Conservation (phyloP, 2,888 invertebrate genomes). For the Mechanitis mazaeus region DNA sequence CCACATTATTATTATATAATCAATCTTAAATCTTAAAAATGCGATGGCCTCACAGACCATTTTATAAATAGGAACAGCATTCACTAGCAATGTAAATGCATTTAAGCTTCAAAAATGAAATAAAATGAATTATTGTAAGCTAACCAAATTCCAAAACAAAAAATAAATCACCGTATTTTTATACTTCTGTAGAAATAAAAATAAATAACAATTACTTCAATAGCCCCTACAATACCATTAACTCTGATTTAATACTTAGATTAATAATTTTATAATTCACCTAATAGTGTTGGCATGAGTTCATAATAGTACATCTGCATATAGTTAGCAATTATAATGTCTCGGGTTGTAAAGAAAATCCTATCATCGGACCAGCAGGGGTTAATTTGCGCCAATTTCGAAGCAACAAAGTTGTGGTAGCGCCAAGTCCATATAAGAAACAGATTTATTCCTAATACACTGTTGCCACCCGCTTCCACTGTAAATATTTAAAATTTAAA, state of each 20-base stretch:
- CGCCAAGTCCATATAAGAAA: slow-evolving; percentile 43
- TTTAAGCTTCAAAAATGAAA: too few relatives aligned
- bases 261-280: slow-evolving; percentile 30
- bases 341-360: slow-evolving; percentile 40
- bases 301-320: slow-evolving; percentile 43
- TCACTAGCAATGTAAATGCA: too few relatives aligned
- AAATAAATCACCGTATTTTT: too few relatives aligned
- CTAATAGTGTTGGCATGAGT: slow-evolving; percentile 37
- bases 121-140: too few relatives aligned
- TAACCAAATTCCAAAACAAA: too few relatives aligned
- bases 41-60: too few relatives aligned
- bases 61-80: too few relatives aligned
- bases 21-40: too few relatives aligned
- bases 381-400: slow-evolving; percentile 35
- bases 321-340: slow-evolving; percentile 42
- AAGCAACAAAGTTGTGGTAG: slow-evolving; percentile 42
- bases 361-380: slow-evolving; percentile 47
- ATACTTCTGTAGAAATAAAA: too few relatives aligned
- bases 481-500: slow-evolving; percentile 10
- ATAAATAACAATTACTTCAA: too few relatives aligned
- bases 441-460: slow-evolving; percentile 35
- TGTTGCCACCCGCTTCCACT: slow-evolving; percentile 34
- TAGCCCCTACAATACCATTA: neutral
- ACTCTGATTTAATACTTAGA: neutral
- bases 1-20: too few relatives aligned